phyloP scores from a whole-genome alignment of 2,113 vertebrate species.

The Hirundichthys speculiger region DNA sequence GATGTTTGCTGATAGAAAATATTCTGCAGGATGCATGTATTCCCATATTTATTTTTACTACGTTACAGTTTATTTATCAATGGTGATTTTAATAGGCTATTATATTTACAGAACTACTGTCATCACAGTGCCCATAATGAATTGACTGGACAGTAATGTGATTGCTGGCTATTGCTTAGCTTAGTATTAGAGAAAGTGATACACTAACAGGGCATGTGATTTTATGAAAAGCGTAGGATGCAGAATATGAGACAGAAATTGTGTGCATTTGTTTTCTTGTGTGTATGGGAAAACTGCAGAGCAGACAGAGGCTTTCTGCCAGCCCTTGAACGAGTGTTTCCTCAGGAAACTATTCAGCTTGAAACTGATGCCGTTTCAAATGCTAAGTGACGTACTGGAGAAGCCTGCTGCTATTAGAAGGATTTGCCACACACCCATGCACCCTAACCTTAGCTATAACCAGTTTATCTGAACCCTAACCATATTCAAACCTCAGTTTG shows the following conservation, averaged over 20 bases:
- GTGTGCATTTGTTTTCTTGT: background rate
- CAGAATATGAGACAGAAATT: background rate
- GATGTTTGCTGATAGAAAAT: too few relatives aligned
- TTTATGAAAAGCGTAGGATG: background rate
- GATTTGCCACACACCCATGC: slow-evolving; percentile 15
- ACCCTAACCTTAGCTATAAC: too few relatives aligned
- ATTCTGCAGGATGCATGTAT: too few relatives aligned
- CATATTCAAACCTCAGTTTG: too few relatives aligned
- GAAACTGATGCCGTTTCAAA: slow-evolving; percentile 67
- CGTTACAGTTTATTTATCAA: too few relatives aligned
- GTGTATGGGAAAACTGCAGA: slow-evolving; percentile 40
- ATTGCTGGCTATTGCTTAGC: background rate
- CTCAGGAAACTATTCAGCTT: slow-evolving; percentile 69
- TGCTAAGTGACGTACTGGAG: slow-evolving; percentile 53
- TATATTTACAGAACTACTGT: background rate
- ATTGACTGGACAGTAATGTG: background rate
- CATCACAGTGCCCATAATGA: background rate
- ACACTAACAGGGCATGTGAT: background rate
- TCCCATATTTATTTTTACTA: too few relatives aligned
- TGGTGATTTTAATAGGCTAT: too few relatives aligned
- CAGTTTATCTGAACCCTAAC: too few relatives aligned
- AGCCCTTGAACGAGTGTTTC: slow-evolving; percentile 62
- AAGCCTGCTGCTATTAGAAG: slow-evolving; percentile 48
- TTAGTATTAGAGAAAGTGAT: background rate
- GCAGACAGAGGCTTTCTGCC: slow-evolving; percentile 43